Conservation (phyloP, 2,797 vertebrate genomes). For the Sebastes baramenuke region DNA sequence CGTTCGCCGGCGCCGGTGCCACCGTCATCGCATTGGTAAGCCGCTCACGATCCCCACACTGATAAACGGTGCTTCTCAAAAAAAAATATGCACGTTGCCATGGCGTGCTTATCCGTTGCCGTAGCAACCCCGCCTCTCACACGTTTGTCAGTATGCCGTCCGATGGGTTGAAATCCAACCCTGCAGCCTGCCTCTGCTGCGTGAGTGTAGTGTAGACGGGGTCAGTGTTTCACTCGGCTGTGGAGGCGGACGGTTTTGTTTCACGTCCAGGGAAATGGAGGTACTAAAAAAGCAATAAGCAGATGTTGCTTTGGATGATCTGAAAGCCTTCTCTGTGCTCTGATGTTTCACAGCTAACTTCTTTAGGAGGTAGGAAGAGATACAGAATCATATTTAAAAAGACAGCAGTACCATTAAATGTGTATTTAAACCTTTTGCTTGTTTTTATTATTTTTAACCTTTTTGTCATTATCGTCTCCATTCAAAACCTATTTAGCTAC, state of each 20-base stretch:
- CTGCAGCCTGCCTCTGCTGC: constrained; percentile 36
- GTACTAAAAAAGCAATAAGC: constrained; percentile 21
- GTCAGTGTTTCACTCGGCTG: constrained; percentile 54
- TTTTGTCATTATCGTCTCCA: no score
- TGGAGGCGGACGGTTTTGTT: constrained; percentile 39
- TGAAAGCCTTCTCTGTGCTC: background rate
- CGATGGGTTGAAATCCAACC: constrained; percentile 27
- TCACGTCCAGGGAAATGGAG: constrained; percentile 14
- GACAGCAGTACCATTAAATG: background rate
- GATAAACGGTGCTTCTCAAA: constrained; percentile 19
- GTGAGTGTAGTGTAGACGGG: constrained; percentile 35
- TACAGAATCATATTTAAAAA: background rate
- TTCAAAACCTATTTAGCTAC: no score
- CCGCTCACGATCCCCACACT: constrained; percentile 34
- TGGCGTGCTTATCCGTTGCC: constrained; percentile 65
- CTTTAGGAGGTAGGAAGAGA: background rate
- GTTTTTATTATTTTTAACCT: no score
- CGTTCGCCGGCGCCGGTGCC: constrained; percentile 95
- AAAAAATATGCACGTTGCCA: constrained; percentile 69
- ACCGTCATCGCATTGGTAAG: constrained; percentile 98
- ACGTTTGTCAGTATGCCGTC: constrained; percentile 15
- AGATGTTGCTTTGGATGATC: constrained; percentile 18
- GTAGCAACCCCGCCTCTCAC: constrained; percentile 65
- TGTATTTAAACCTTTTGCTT: background rate
- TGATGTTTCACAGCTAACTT: background rate